phyloP scores from a whole-genome alignment of 2,888 invertebrate species.

The Maniola hyperantus region DNA sequence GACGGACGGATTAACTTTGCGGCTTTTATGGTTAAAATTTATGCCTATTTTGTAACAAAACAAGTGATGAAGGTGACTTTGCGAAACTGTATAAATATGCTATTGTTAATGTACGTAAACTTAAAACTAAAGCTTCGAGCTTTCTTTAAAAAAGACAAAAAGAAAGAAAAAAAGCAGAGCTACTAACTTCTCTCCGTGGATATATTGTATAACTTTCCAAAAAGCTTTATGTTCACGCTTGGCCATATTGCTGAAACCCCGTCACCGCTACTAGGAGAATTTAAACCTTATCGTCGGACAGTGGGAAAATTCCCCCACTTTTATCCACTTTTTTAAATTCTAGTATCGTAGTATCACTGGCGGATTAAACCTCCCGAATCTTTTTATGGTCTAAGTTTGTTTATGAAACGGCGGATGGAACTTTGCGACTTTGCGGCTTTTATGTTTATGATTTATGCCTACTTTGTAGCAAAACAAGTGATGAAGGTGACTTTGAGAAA shows the following conservation, averaged over 20 bases:
- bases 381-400: slow-evolving; percentile 31
- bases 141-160: too few relatives aligned
- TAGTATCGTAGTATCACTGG: slow-evolving; percentile 25
- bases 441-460: neutral
- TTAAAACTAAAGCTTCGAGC: too few relatives aligned
- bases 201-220: neutral
- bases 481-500: neutral
- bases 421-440: slow-evolving; percentile 9
- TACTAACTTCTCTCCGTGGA: too few relatives aligned
- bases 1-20: slow-evolving; percentile 12
- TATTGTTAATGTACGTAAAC: too few relatives aligned
- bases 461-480: neutral
- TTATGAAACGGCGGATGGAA: slow-evolving; percentile 17
- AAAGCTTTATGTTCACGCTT: neutral
- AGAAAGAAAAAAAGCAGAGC: too few relatives aligned
- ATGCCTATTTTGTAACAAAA: neutral
- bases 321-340: slow-evolving; percentile 25
- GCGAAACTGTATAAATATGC: neutral
- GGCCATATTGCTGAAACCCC: slow-evolving; percentile 4
- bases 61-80: neutral
- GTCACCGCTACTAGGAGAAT: slow-evolving; percentile 15
- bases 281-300: slow-evolving; percentile 25
- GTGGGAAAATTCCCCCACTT: slow-evolving; percentile 18
- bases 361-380: slow-evolving; percentile 24
- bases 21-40: slow-evolving; percentile 1